These are phyloP conservation scores for Branchellion lobata DNA, from an alignment of 2,888 invertebrate genomes.

Conservation along the genomic window DNA sequence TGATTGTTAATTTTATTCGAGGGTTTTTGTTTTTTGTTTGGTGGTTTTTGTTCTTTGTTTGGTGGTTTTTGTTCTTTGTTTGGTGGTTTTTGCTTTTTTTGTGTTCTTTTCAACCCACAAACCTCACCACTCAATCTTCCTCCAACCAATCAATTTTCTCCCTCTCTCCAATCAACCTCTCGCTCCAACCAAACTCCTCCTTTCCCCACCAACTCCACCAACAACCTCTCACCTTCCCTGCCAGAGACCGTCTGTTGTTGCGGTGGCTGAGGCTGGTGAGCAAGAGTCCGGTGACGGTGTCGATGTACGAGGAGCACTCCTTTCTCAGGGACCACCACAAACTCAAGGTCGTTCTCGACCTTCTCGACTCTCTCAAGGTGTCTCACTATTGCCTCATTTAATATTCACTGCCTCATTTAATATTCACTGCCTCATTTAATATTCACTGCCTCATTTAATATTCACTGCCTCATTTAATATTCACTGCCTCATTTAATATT, in stretches of 20 bases:
- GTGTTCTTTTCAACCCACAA: no score
- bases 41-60: background rate
- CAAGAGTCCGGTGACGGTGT: slow-evolving; percentile 78
- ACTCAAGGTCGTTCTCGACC: slow-evolving; percentile 83
- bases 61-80: background rate
- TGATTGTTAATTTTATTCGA: slow-evolving; percentile 63
- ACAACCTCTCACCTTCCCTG: no score
- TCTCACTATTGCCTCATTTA: slow-evolving; percentile 64
- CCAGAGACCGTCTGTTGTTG: slow-evolving; percentile 69
- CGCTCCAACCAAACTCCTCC: no score
- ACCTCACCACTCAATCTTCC: no score
- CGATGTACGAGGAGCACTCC: slow-evolving; percentile 94
- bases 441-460: no score
- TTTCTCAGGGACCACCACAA: slow-evolving; percentile 84
- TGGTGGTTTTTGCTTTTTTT: background rate
- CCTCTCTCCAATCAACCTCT: no score
- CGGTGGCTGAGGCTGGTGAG: slow-evolving; percentile 89
- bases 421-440: no score
- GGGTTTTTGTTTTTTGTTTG: background rate
- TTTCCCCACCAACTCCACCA: no score
- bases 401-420: no score
- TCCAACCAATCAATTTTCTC: no score
- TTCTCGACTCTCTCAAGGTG: slow-evolving; percentile 84
- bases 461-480: no score
- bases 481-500: no score